phyloP scores from a whole-genome alignment of 2,797 vertebrate species.

The Myripristis jacobus region DNA sequence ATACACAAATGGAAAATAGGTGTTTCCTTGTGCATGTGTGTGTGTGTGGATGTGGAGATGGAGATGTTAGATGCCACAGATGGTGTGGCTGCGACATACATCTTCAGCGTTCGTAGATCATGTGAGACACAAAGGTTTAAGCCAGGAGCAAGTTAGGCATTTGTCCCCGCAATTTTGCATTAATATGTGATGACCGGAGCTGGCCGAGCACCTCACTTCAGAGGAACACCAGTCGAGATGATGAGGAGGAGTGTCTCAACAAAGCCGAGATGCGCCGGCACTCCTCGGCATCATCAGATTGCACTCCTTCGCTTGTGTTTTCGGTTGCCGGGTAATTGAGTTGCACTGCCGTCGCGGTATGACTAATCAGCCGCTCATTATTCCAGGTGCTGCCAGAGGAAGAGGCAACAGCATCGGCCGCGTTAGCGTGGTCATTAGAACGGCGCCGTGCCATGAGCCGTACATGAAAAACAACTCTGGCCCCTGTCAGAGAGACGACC shows the following conservation, averaged over 20 bases:
- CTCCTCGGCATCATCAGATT: constrained; percentile 55
- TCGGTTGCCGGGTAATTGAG: constrained; percentile 71
- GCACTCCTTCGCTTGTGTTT: constrained; percentile 53
- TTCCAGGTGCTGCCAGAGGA: constrained; percentile 52
- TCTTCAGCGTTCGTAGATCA: constrained; percentile 19
- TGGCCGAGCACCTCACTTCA: constrained; percentile 2
- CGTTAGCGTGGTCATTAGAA: constrained; percentile 55
- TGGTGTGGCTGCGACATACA: constrained; percentile 22
- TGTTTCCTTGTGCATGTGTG: not conserved
- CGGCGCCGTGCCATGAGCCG: constrained; percentile 24
- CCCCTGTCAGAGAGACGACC: constrained; percentile 33
- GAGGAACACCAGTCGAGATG: constrained; percentile 26
- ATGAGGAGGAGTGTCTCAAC: constrained; percentile 53
- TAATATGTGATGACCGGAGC: constrained; percentile 39
- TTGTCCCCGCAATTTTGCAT: constrained; percentile 49
- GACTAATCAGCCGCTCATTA: constrained; percentile 75
- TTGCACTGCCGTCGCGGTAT: constrained; percentile 54
- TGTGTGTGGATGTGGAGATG: not conserved
- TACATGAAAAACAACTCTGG: constrained; percentile 7
- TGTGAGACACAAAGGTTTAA: constrained; percentile 18
- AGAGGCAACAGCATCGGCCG: constrained; percentile 43
- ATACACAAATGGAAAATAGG: no score
- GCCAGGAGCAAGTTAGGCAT: constrained; percentile 24
- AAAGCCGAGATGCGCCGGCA: constrained; percentile 43
- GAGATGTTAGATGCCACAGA: not conserved